Base-by-base conservation (phyloP, 2,888 invertebrate genomes). In the Gymnocheta viridis region DNA sequence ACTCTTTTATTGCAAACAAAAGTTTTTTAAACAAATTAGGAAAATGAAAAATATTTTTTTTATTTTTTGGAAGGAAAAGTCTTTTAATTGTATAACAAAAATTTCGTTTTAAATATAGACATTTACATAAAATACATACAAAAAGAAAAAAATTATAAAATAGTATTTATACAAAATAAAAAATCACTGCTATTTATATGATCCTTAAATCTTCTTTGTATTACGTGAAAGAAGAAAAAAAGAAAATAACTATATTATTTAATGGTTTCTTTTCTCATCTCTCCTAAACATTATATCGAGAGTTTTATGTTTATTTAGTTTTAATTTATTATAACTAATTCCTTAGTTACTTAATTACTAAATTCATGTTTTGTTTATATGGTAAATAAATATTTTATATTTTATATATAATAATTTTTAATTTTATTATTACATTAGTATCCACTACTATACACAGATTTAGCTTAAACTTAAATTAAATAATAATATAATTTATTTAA, bases 391-490 rank as follows among this genome's bases (percentile, higher is more conserved):
- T 84, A 84, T 78, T 73, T 70, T 60, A 17, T 69, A 32, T 41
- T 41, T 64, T 85, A 86, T 86, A 83, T 85, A 58, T 80, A 79
- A 72, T 85, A 84, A 82, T 80, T 70, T 24, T 73, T 76, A 84
- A 29, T 73, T n/a, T 49, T 22, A 56, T 19, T 72, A 74, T 74
- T 82, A 82, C 72, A 76, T 86, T 72, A 80, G 86, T 87, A 86
- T 85, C 82, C 85, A 85, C 87, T 87, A 87, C 87, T 87, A 87
- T 87, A 87, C 87, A 87, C 86, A 87, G 79, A 79, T 87, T 85
- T 67, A 85, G 87, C 86, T 83, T 78, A 29, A 82, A 78, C n/a
- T 72, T 66, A 72, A 51, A 27, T 49, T 77, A 51, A 74, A 81
- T 56, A 41, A 64, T 62, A 73, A 17, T 82, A 84, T 84, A 82